These are phyloP conservation scores for Toxostoma redivivum DNA, from an alignment of 2,113 vertebrate species.

Conservation along the genomic window DNA sequence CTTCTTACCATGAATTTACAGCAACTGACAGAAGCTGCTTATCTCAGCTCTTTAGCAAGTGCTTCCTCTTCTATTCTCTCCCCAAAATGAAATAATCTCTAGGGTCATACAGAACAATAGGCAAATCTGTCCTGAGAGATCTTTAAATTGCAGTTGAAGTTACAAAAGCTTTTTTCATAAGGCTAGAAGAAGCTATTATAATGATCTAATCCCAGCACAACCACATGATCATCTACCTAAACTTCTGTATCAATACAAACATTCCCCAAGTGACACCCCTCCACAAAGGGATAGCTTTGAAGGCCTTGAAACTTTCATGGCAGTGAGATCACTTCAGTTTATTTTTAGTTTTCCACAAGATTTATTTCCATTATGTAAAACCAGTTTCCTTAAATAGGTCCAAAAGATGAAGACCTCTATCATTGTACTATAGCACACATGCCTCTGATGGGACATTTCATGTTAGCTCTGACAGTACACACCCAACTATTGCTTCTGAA, in stretches of 20 bases:
- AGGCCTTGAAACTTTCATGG: neutral
- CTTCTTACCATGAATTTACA: neutral
- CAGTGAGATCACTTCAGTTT: neutral
- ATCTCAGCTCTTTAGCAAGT: neutral
- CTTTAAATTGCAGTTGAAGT: neutral
- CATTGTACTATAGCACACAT: neutral
- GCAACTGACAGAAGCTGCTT: neutral
- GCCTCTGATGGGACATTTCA: neutral
- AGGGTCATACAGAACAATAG: neutral
- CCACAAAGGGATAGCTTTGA: neutral
- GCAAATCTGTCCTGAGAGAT: neutral
- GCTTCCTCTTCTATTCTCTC: neutral
- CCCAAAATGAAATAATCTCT: neutral
- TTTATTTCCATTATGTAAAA: neutral
- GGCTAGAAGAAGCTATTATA: neutral
- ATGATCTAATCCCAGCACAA: neutral
- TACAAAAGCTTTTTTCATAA: neutral
- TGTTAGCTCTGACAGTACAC: neutral
- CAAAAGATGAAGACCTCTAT: neutral
- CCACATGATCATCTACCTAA: neutral
- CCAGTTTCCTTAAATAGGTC: rapidly evolving
- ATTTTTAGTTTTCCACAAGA: neutral
- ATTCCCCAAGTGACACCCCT: neutral
- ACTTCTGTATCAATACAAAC: neutral
- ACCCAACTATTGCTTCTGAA: neutral